Base-by-base conservation (phyloP, 2,797 vertebrate genomes). In the Pseudochromis fuscus region DNA sequence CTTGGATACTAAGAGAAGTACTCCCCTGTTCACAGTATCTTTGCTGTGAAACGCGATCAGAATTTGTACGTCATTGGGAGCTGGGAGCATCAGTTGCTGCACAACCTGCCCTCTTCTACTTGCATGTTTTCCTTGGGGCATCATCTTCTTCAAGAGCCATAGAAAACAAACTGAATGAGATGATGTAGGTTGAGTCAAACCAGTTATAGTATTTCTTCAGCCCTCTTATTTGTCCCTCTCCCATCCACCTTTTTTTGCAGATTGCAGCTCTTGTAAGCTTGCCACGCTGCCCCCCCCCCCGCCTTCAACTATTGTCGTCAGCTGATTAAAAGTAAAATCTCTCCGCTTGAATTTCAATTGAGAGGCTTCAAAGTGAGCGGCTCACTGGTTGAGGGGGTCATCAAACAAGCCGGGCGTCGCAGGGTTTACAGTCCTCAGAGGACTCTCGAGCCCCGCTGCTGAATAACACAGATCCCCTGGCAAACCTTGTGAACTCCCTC, bases 301-400 rank as follows among this genome's bases (percentile, higher is more conserved):
- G 7, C 71, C 64, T 59, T 76, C 74, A 38, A 72, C 62, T 40
- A 42, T 76, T 85, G 84, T 88, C 77, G 75, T 81, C 60, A 81
- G 68, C 79, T 85, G 91, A 82, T 91, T 88, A 91, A 89, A 92
- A 92, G 90, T 90, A 79, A 88, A 89, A 82, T 88, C 77, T 80
- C 82, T 66, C 81, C 81, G 86, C 87, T 91, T 94, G 92, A 91
- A 93, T 94, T 90, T 93, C 87, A 94, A 94, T 92, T 49, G 77
- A 88, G 85, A 79, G 88, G 92, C 94, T 94, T 94, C 93, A 94
- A 94, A 95, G 93, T 91, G 90, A 91, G 86, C 81, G 49, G 76
- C 79, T 91, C 79, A 40, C 64, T 76, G 75, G 87, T 66, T 75
- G 80, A 87, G 82, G 65, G 55, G 81, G 56, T 87, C 85, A 90